These are phyloP conservation scores for Mus spretus DNA, from an alignment of 2,797 vertebrate species.

Conservation along the genomic window DNA sequence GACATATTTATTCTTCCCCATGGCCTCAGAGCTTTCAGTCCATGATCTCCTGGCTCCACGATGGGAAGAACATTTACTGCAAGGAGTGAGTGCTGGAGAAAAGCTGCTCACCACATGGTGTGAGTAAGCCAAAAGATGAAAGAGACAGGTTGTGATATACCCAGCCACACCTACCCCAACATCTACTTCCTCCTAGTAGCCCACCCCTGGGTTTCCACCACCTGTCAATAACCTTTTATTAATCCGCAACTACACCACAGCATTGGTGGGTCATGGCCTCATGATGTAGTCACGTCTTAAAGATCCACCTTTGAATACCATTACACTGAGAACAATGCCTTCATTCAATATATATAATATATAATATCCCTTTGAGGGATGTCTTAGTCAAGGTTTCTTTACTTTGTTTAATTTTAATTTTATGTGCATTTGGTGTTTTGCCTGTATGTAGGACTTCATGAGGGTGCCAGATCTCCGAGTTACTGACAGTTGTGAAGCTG, in stretches of 20 bases:
- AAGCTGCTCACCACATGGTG: neutral
- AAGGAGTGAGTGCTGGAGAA: neutral
- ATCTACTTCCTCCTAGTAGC: neutral
- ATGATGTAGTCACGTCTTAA: neutral
- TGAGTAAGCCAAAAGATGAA: neutral
- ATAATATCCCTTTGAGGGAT: neutral
- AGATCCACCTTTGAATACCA: neutral
- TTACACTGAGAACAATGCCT: neutral
- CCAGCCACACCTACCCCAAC: neutral
- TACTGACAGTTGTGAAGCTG: too few relatives aligned
- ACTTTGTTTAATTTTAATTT: too few relatives aligned
- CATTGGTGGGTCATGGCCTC: neutral
- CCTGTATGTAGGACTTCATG: too few relatives aligned
- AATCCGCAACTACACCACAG: neutral
- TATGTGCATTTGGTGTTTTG: too few relatives aligned
- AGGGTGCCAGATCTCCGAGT: too few relatives aligned
- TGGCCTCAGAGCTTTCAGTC: neutral
- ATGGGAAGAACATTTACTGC: neutral
- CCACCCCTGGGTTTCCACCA: neutral
- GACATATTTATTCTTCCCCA: neutral
- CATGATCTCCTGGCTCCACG: neutral
- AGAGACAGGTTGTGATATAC: neutral
- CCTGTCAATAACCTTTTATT: neutral
- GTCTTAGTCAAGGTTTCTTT: neutral
- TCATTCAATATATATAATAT: neutral